Evolutionary conservation across 2,113 vertebrate species (phyloP), one percentile per base, ranked within the genome.

Genomic region (Zosterops hypoxanthus): DNA sequence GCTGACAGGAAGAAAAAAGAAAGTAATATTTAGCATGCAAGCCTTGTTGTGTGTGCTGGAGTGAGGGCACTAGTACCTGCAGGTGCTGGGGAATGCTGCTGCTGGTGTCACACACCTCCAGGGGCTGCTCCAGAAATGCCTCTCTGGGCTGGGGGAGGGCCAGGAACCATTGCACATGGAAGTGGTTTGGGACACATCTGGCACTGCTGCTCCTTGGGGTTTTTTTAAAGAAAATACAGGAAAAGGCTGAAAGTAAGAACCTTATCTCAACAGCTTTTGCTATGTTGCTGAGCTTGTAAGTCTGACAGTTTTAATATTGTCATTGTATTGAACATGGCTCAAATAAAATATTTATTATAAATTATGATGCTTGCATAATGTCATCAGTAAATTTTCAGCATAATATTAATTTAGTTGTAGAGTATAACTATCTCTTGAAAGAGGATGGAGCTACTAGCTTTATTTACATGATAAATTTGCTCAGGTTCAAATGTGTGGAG

Each of bases 141-240:
- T 52, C 21, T 50, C 56, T 8, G 25, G 25, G 66, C 90, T 86
- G 91, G 91, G 81, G 94, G 86, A 75, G 86, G 94, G 72, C 60
- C 5, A 83, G 72, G 28, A 86, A 64, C 88, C 44, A 6, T 23
- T 86, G 85, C 92, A 90, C 92, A 56, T 91, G 90, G 44, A 94
- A 72, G 79, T 92, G 60, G 68, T 95, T 95, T 91, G 76, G 66
- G 75, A 95, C 75, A 95, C 85, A 91, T 88, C 87, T 91, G 90
- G 82, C 85, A 86, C 88, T 94, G 69, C 90, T 94, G 89, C 42
- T 77, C 2, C 4, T 64, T 72, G 34, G 39, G 39, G 11, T 69
- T 47, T n/a, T 42, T 10, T 11, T 61, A 90, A 91, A 68, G 29
- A 76, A 92, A 92, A 90, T 34, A 50, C 33, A 63, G 71, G n/a